Conservation (phyloP, 2,113 vertebrate genomes). For the Zosterops borbonicus region DNA sequence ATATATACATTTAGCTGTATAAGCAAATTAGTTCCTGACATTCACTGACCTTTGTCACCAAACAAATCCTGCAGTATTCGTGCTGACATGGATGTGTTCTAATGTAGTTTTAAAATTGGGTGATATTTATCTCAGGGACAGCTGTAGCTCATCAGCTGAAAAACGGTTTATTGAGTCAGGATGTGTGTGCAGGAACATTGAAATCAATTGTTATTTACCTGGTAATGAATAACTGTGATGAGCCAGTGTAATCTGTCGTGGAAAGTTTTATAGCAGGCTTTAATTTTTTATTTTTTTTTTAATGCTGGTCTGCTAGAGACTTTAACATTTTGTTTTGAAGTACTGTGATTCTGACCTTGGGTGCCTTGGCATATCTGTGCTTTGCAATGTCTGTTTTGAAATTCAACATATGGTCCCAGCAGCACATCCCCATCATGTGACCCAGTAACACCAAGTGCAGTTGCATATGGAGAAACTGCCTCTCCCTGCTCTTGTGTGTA, state of each 20-base stretch:
- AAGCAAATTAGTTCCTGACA: background rate
- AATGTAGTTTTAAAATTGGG: background rate
- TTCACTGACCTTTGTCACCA: background rate
- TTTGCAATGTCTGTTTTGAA: background rate
- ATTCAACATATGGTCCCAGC: background rate
- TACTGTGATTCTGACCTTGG: background rate
- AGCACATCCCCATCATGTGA: background rate
- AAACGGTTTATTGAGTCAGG: conserved; percentile 41
- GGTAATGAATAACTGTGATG: conserved; percentile 33
- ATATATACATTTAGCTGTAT: background rate
- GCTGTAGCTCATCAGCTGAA: background rate
- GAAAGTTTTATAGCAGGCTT: background rate
- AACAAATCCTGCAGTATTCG: background rate
- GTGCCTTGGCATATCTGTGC: background rate
- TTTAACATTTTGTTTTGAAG: background rate
- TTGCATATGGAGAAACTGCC: background rate
- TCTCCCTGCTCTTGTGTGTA: background rate
- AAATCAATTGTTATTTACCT: conserved; percentile 46
- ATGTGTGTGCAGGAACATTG: background rate
- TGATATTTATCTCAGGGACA: conserved; percentile 28
- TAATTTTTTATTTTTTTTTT: background rate
- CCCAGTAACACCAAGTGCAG: background rate
- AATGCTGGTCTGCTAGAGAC: background rate
- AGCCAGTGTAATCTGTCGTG: background rate
- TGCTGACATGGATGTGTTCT: background rate